Percentiles rank a stretch among this genome's conserved stretches.
phyloP scores from a whole-genome alignment of 2,888 invertebrate genomes.

The Eremobia ochroleuca region DNA sequence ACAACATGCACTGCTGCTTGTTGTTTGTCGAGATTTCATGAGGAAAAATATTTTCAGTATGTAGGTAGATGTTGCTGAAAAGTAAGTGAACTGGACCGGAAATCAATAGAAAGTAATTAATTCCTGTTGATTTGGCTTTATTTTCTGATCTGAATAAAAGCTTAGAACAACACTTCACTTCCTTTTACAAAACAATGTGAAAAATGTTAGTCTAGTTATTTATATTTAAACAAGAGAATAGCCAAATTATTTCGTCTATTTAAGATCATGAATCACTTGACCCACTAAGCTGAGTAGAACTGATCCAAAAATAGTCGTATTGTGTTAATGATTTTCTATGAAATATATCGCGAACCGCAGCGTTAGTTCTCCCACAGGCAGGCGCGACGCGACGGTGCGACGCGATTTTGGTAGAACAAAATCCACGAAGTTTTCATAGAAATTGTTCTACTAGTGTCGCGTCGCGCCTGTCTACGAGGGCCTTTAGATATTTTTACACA shows the following conservation, averaged over 20 bases:
- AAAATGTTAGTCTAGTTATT: constrained; percentile 9
- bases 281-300: neutral
- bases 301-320: constrained; percentile 55
- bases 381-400: too few species aligned
- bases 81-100: constrained; percentile 12
- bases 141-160: constrained; percentile 3
- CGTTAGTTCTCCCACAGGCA: too few species aligned
- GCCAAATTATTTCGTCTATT: neutral
- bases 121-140: constrained; percentile 14
- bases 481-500: constrained; percentile 43
- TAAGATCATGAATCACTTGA: constrained; percentile 32
- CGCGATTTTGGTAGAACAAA: too few species aligned
- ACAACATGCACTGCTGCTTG: neutral
- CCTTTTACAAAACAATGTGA: constrained; percentile 24
- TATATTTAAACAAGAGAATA: constrained; percentile 16
- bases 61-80: neutral
- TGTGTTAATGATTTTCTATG: constrained; percentile 70
- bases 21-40: neutral
- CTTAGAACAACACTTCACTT: constrained; percentile 19
- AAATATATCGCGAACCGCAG: constrained; percentile 60
- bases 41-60: constrained; percentile 15
- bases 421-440: too few species aligned
- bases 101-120: constrained; percentile 35
- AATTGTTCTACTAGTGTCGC: too few species aligned
- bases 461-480: too few species aligned